These are phyloP conservation scores for Triplophysa dalaica DNA, from an alignment of 2,113 vertebrate species.

Conservation along the genomic window DNA sequence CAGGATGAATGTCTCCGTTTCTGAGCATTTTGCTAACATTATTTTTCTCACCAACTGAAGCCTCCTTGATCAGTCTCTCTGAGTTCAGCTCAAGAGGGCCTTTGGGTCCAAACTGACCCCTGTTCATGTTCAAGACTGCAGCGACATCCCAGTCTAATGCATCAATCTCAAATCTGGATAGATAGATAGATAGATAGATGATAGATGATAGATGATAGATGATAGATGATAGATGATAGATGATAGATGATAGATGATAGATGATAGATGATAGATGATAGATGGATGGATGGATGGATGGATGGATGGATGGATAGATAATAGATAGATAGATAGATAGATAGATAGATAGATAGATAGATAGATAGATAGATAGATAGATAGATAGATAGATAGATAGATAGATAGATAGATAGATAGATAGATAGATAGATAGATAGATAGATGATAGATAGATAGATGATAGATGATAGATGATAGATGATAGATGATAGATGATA, in stretches of 20 bases:
- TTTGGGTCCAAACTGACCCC: slow-evolving; percentile 65
- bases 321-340: neutral
- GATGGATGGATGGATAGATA: slow-evolving; percentile 37
- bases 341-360: no score
- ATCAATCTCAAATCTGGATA: slow-evolving; percentile 57
- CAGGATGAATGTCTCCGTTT: slow-evolving; percentile 66
- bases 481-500: no score
- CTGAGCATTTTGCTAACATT: slow-evolving; percentile 68
- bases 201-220: no score
- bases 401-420: no score
- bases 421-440: no score
- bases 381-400: no score
- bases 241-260: no score
- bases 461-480: no score
- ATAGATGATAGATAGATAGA: no score
- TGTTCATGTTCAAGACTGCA: slow-evolving; percentile 69
- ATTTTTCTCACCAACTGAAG: slow-evolving; percentile 69
- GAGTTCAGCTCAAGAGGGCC: slow-evolving; percentile 78
- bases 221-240: no score
- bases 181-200: neutral
- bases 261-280: no score
- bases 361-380: no score
- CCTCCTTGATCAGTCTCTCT: slow-evolving; percentile 73
- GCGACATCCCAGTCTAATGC: slow-evolving; percentile 68
- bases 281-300: slow-evolving; percentile 29